Conservation (phyloP, 2,888 invertebrate species). For the Agrotis puta region DNA sequence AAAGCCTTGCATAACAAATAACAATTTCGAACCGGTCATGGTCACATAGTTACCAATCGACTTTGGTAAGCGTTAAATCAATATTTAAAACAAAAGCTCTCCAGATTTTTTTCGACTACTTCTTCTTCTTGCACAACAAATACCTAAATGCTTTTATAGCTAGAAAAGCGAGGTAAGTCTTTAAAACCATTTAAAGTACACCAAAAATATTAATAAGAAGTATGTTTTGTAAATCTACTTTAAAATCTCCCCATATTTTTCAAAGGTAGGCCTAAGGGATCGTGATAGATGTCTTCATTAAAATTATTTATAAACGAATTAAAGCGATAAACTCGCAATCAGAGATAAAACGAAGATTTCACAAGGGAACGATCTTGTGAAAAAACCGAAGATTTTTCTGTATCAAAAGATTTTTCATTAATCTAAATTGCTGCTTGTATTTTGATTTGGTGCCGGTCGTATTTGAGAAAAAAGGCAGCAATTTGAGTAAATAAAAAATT, state of each 20-base stretch:
- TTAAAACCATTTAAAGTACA: neutral
- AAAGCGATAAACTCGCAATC: slow-evolving; percentile 25
- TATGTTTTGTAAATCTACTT: neutral
- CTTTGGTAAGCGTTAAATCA: no score
- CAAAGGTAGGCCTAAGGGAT: neutral
- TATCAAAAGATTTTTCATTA: neutral
- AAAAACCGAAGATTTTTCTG: neutral
- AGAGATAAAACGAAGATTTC: slow-evolving; percentile 10
- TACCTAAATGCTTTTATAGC: no score
- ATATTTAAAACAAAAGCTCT: no score
- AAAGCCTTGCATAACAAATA: no score
- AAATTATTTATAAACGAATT: slow-evolving; percentile 24
- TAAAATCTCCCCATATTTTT: neutral
- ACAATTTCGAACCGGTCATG: no score
- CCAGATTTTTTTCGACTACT: no score
- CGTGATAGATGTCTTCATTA: slow-evolving; percentile 13
- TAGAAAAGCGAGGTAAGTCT: neutral
- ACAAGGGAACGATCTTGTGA: slow-evolving; percentile 10
- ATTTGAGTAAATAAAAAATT: neutral
- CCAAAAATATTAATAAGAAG: neutral
- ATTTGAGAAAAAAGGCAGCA: neutral
- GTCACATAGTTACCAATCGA: no score
- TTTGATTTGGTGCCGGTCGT: neutral
- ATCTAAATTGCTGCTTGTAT: neutral
- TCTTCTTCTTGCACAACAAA: no score